phyloP scores from a whole-genome alignment of 2,797 vertebrate genomes.

The Sebastes minor region DNA sequence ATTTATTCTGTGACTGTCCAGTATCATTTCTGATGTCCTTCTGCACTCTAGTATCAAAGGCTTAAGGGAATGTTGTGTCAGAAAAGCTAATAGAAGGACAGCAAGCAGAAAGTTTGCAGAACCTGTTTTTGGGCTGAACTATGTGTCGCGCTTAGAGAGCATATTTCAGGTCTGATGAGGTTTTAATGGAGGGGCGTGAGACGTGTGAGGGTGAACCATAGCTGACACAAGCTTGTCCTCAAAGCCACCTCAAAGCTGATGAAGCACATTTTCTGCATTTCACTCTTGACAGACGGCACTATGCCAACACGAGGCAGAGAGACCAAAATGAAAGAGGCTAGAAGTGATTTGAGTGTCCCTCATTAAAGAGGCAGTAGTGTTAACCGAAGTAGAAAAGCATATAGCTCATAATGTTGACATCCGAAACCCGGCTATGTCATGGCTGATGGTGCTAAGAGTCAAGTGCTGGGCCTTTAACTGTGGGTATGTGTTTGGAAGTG shows the following conservation, averaged over 20 bases:
- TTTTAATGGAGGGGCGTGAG: conserved; percentile 13
- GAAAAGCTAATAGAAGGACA: neutral
- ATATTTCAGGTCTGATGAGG: neutral
- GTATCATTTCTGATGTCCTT: neutral
- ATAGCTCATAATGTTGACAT: conserved; percentile 51
- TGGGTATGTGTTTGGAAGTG: neutral
- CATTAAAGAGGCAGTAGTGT: conserved; percentile 49
- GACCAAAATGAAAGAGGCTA: conserved; percentile 38
- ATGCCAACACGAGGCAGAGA: conserved; percentile 13
- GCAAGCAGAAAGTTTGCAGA: neutral
- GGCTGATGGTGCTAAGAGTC: conserved; percentile 6
- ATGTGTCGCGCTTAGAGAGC: neutral
- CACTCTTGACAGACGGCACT: conserved; percentile 16
- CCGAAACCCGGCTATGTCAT: conserved; percentile 34
- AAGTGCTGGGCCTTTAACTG: neutral
- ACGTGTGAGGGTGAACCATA: conserved; percentile 6
- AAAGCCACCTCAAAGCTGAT: conserved; percentile 37
- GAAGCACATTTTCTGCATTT: conserved; percentile 48
- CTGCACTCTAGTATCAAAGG: neutral
- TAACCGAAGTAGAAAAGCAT: conserved; percentile 56
- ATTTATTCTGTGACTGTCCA: conserved; percentile 5
- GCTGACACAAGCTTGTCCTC: conserved; percentile 25
- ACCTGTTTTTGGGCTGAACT: neutral
- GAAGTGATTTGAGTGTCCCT: conserved; percentile 38
- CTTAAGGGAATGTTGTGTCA: neutral